These are phyloP conservation scores for Phrynocephalus forsythii DNA, from an alignment of 2,797 vertebrate genomes.

Conservation along the genomic window DNA sequence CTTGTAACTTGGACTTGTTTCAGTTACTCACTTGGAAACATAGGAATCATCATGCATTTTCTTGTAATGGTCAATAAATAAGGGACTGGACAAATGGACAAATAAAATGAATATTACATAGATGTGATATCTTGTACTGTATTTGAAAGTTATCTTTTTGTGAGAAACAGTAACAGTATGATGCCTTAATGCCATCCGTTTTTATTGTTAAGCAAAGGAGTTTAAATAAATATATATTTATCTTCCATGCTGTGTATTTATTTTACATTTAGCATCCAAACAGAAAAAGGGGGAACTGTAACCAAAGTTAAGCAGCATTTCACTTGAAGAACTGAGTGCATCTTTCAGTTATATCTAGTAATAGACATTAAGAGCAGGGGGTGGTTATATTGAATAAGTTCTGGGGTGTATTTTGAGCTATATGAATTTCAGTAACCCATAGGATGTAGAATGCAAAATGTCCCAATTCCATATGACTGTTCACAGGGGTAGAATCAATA, in stretches of 20 bases:
- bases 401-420: neutral
- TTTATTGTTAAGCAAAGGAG: conserved; percentile 62
- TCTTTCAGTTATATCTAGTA: neutral
- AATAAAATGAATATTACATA: conserved; percentile 25
- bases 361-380: no score
- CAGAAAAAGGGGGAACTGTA: neutral
- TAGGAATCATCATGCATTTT: conserved; percentile 29
- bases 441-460: neutral
- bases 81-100: conserved; percentile 11
- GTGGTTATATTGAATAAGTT: no score
- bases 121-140: conserved; percentile 50
- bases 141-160: conserved; percentile 60
- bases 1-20: neutral
- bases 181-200: conserved; percentile 77
- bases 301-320: neutral
- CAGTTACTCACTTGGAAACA: conserved; percentile 23
- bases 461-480: no score
- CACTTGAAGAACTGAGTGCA: neutral
- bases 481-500: no score
- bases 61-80: neutral
- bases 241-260: conserved; percentile 57
- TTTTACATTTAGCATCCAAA: conserved; percentile 31
- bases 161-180: conserved; percentile 52
- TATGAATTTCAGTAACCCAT: neutral
- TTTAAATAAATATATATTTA: conserved; percentile 73